Percentiles rank a stretch among this genome's conserved stretches.
Evolutionary conservation across 2,888 invertebrate genomes (phyloP).

Genomic region (Autographa gamma): DNA sequence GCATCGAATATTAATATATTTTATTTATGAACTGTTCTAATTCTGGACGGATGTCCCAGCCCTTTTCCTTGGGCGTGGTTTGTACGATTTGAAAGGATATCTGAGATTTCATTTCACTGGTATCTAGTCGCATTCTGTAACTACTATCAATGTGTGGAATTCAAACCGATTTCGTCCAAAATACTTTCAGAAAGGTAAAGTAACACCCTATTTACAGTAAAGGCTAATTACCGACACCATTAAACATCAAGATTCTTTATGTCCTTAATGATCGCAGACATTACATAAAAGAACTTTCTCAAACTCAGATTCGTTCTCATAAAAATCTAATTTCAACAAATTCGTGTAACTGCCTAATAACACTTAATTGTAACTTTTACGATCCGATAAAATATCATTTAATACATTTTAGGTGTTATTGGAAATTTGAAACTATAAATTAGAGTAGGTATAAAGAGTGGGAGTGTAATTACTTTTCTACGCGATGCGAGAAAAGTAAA

Average conservation of each 20-base stretch:
- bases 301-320: neutral
- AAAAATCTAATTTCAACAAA: slow-evolving; percentile 8
- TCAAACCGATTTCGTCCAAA: no score
- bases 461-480: no score
- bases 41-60: slow-evolving; percentile 19
- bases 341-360: neutral
- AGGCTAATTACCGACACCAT: neutral
- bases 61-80: neutral
- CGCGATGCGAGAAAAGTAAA: no score
- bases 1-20: slow-evolving; percentile 50
- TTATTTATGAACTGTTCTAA: slow-evolving; percentile 46
- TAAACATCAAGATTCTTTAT: neutral
- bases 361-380: neutral
- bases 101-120: neutral
- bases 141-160: no score
- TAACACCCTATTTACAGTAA: neutral
- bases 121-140: neutral
- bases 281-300: neutral
- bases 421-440: neutral
- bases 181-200: no score
- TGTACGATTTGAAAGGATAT: neutral
- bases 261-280: neutral
- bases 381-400: slow-evolving; percentile 3
- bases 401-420: slow-evolving; percentile 6
- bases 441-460: no score